Evolutionary conservation across 1,140 invertebrate genomes (phyloP), one percentile per base, ranked within the genome.

Genomic region (Meloidogyne chitwoodi): DNA sequence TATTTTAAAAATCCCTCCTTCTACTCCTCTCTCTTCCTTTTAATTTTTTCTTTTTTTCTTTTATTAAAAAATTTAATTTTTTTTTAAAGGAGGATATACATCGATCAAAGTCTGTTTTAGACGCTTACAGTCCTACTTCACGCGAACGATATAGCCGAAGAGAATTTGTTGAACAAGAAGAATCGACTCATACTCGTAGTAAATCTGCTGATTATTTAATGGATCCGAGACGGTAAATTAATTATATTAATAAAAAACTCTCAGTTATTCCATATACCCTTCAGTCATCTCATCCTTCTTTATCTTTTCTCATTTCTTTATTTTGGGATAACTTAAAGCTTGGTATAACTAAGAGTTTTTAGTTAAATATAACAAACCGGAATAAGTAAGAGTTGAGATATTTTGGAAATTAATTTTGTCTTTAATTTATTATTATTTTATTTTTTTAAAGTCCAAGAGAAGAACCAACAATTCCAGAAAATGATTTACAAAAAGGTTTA

Each of bases 161-260:
- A 10, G 82, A 84, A 66, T 38, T 38, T 34, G 14, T 27, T 22
- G 83, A 80, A 16, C 56, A 38, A 24, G 74, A 75, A 34, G 74
- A 75, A 34, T 67, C 77, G 0, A 64, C 68, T 22, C 85, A 86
- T 66, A 74, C 74, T 8, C 79, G 85, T 19, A 85, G 83, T 14
- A 87, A 87, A 63, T 74, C 65, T 41, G 85, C 85, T 16, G 85
- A 86, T 72, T 87, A 86, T 76, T 71, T 86, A 27, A 86, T 87
- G 80, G 84, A 86, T 70, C 73, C 65, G 41, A 29, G 76, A 41
- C 69, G 77, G 62, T 75, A 14, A 34, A 16, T 14, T 19, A 65
- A 63, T 44, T 29, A 29, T 10, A 24, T 76, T 74, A 56, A 22
- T 27, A 38, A 22, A 12, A 14, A 56, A 4, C 48, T 19, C 16